These are phyloP conservation scores for Gortyna flavago DNA, from an alignment of 2,888 invertebrate genomes.

Conservation along the genomic window DNA sequence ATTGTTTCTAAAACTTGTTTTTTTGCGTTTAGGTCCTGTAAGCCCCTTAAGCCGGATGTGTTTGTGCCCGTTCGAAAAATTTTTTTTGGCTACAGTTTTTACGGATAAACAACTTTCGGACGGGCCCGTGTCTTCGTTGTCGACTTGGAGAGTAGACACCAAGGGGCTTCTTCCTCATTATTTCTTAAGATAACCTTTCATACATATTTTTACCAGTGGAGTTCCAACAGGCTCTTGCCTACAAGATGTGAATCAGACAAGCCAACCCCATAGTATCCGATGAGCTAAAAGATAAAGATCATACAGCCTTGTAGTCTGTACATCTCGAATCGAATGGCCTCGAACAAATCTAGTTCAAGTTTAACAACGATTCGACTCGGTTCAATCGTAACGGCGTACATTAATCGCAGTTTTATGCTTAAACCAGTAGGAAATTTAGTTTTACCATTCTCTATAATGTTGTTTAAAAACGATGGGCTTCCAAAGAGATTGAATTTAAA, in stretches of 20 bases:
- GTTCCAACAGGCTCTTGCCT: not conserved
- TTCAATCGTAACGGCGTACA: constrained; percentile 8
- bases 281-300: constrained; percentile 16
- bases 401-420: constrained; percentile 9
- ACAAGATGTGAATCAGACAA: not conserved
- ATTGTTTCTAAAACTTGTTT: too few relatives aligned
- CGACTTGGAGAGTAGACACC: too few relatives aligned
- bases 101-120: too few relatives aligned
- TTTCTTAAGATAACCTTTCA: not conserved
- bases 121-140: too few relatives aligned
- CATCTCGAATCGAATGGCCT: constrained; percentile 41
- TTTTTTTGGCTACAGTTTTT: too few relatives aligned
- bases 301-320: constrained; percentile 12
- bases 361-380: constrained; percentile 34
- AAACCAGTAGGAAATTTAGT: not conserved
- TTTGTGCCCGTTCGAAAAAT: too few relatives aligned
- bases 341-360: constrained; percentile 53
- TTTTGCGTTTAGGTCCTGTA: too few relatives aligned
- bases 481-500: not conserved
- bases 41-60: too few relatives aligned
- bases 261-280: not conserved
- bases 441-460: not conserved
- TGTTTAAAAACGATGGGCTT: not conserved
- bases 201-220: not conserved
- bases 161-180: not conserved